Conservation (phyloP, 2,113 vertebrate species). For the Ancistrus triradiatus region DNA sequence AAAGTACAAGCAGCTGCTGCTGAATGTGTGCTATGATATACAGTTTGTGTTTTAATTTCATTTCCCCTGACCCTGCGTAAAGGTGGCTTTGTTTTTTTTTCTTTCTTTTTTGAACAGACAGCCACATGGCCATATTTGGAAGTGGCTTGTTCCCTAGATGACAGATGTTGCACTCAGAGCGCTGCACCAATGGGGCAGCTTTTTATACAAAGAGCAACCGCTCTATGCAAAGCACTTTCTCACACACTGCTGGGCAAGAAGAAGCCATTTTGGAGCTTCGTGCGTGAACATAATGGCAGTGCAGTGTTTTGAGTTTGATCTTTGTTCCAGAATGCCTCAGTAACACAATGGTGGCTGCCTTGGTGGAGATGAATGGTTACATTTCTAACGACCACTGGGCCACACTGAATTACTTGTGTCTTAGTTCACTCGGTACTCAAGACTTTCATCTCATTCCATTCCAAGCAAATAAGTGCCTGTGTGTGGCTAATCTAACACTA, state of each 20-base stretch:
- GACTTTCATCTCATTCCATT: too few species aligned
- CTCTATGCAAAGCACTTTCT: neutral
- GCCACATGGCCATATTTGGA: neutral
- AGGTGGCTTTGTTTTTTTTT: too few species aligned
- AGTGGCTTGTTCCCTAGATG: neutral
- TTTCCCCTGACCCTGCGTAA: constrained; percentile 19
- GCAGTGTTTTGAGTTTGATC: constrained; percentile 45
- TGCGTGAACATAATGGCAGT: neutral
- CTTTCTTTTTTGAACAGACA: constrained; percentile 16
- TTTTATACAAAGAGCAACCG: neutral
- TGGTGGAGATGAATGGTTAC: constrained; percentile 43
- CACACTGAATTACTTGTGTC: constrained; percentile 18
- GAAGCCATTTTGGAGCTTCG: constrained; percentile 1
- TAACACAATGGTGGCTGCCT: constrained; percentile 48
- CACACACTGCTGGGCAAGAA: constrained; percentile 22
- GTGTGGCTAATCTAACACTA: neutral
- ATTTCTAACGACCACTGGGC: constrained; percentile 18
- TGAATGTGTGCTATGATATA: too few species aligned
- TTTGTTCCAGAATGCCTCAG: constrained; percentile 45
- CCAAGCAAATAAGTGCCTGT: too few species aligned
- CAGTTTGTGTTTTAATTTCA: neutral
- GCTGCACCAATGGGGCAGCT: neutral
- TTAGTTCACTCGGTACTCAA: neutral
- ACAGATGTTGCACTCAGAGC: constrained; percentile 3
- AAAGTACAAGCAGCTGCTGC: too few species aligned